Conservation (phyloP, 2,888 invertebrate species). For the Nebria brevicollis region DNA sequence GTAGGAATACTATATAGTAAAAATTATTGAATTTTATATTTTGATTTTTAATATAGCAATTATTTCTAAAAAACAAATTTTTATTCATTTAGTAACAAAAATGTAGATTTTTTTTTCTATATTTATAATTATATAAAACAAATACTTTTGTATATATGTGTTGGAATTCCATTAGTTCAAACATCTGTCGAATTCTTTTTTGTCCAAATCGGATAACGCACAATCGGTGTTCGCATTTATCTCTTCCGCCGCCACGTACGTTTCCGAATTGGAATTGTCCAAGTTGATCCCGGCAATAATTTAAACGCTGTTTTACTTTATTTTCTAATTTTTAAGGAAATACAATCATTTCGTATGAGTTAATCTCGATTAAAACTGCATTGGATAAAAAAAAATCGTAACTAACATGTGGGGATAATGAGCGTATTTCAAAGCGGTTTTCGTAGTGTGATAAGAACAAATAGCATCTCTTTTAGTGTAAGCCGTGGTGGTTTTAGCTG, state of each 20-base stretch:
- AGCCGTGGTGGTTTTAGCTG: constrained; percentile 49
- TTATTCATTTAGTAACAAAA: too few species aligned
- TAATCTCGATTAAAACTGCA: neutral
- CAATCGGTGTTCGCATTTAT: constrained; percentile 14
- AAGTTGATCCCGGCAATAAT: neutral
- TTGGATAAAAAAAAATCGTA: constrained; percentile 9
- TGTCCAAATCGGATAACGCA: constrained; percentile 13
- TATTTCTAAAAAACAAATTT: too few species aligned
- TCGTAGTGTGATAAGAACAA: constrained; percentile 32
- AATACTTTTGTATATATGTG: too few species aligned
- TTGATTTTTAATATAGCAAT: too few species aligned
- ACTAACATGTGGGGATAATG: constrained; percentile 13
- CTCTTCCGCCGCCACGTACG: neutral
- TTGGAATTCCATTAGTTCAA: neutral
- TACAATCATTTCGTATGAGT: neutral
- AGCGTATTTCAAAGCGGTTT: constrained; percentile 13
- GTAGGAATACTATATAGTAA: neutral
- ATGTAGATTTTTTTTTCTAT: too few species aligned
- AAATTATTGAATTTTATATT: too few species aligned
- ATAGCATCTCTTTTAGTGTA: constrained; percentile 2
- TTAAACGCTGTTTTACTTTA: neutral
- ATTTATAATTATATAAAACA: too few species aligned
- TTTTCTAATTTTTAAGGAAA: too few species aligned
- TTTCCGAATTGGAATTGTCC: neutral
- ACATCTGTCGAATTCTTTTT: neutral